Evolutionary conservation across 2,113 vertebrate genomes (phyloP), one percentile per base, ranked within the genome.

Genomic region (Hydrolagus affinis): DNA sequence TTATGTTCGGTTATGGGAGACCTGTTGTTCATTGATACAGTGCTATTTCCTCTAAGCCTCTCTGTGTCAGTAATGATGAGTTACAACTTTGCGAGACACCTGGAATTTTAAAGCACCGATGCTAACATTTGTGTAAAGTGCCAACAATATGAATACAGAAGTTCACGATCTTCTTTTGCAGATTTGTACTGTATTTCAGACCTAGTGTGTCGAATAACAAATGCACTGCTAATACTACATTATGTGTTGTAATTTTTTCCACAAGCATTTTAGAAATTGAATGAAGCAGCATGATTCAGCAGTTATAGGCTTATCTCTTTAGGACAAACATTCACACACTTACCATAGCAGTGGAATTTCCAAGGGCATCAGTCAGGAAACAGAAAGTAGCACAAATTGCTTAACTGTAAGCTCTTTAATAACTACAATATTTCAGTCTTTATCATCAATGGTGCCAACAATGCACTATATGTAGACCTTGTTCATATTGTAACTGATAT

Each of bases 221-320:
- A 66, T 30, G 28, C 23, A 15, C 8, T 10, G 8, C 28, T 66
- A 9, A 30, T 28, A 19, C 30, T 83, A 28, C 77, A 66, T 11
- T 17, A 8, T 19, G 25, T 66, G 19, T 66, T 83, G 15, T 9
- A 32, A 62, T 78, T 80, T 66, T 83, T 28, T 64, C 4, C 25
- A 83, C 15, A 66, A 15, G 66, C 77, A 68, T 30, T 32, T 78
- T 28, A 83, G 60, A 32, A 83, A 66, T 2, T 68, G 78, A 68
- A 68, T 83, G 78, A 68, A 32, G 62, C 78, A 66, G 78, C 78
- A 68, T 83, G 78, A 83, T 62, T 68, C 78, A 83, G 78, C 30
- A 66, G 25, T 62, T 80, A 8, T 59, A 32, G 60, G 25, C 62
- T 62, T 80, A 62, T 80, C 59, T 78, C 1, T 30, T 3, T 0